Conservation (phyloP, 2,113 vertebrate genomes). For the Garra rufa region DNA sequence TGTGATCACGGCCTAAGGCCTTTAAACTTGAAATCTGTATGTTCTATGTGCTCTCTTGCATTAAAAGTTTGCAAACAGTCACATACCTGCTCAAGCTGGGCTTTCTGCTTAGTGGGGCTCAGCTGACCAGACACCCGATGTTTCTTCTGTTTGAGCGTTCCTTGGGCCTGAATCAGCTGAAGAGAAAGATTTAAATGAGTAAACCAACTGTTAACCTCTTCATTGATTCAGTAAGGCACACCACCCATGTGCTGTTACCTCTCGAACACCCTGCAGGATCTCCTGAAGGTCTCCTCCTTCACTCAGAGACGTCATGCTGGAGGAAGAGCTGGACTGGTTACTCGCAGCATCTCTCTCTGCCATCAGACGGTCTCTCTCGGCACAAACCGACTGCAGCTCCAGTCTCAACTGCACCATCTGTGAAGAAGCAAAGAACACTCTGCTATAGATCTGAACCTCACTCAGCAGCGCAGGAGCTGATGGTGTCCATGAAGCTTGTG, state of each 20-base stretch:
- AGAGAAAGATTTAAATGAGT: background rate
- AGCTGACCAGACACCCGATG: background rate
- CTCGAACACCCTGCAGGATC: slow-evolving; percentile 49
- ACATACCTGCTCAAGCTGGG: slow-evolving; percentile 35
- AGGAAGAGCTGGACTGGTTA: background rate
- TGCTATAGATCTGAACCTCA: background rate
- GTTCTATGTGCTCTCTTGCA: background rate
- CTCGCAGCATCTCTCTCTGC: background rate
- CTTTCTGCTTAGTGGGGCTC: slow-evolving; percentile 10
- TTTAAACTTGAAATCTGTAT: too few species aligned
- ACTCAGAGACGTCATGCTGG: background rate
- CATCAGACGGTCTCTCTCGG: slow-evolving; percentile 57
- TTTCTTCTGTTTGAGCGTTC: slow-evolving; percentile 42
- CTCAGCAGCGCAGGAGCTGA: background rate
- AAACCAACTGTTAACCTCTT: background rate
- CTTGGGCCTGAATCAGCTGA: slow-evolving; percentile 51
- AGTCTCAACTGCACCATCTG: slow-evolving; percentile 49
- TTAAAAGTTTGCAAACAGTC: background rate
- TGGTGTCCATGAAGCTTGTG: background rate
- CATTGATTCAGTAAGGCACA: background rate
- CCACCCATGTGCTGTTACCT: slow-evolving; percentile 2
- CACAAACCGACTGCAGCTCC: slow-evolving; percentile 47
- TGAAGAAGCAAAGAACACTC: background rate
- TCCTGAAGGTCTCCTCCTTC: slow-evolving; percentile 47
- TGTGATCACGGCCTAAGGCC: too few species aligned